A percentile compares a stretch with the other conserved stretches of the same genome.
Conservation (phyloP, 2,113 vertebrate species). For the Platysteira castanea region DNA sequence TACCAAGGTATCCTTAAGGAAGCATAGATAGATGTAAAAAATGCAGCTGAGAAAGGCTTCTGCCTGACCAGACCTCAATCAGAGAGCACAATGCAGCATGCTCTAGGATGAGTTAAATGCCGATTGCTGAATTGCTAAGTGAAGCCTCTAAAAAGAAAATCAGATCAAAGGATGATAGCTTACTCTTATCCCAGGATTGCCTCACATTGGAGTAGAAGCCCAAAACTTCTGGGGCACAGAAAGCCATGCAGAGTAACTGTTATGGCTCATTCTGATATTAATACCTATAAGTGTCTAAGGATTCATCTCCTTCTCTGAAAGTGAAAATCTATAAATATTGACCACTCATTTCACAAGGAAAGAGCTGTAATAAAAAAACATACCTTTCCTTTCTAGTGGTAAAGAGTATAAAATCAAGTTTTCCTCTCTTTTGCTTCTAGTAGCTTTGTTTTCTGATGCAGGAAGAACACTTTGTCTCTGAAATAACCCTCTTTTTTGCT, state of each 20-base stretch:
- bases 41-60: not conserved
- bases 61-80: not conserved
- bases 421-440: not conserved
- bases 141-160: not conserved
- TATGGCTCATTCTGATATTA: not conserved
- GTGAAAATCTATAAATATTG: not conserved
- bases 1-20: not conserved
- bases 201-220: not conserved
- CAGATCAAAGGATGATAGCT: not conserved
- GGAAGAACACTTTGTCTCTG: not conserved
- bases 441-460: not conserved
- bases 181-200: not conserved
- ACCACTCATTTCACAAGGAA: not conserved
- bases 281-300: not conserved
- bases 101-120: not conserved
- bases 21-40: not conserved
- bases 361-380: not conserved
- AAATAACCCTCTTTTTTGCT: not conserved
- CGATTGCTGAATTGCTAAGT: not conserved
- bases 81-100: not conserved
- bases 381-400: not conserved
- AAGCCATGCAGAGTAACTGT: not conserved
- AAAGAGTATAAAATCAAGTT: not conserved
- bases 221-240: not conserved
- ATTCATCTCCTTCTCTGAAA: not conserved